These are phyloP conservation scores for Myripristis jacobus DNA, from an alignment of 2,797 vertebrate species.

Conservation along the genomic window DNA sequence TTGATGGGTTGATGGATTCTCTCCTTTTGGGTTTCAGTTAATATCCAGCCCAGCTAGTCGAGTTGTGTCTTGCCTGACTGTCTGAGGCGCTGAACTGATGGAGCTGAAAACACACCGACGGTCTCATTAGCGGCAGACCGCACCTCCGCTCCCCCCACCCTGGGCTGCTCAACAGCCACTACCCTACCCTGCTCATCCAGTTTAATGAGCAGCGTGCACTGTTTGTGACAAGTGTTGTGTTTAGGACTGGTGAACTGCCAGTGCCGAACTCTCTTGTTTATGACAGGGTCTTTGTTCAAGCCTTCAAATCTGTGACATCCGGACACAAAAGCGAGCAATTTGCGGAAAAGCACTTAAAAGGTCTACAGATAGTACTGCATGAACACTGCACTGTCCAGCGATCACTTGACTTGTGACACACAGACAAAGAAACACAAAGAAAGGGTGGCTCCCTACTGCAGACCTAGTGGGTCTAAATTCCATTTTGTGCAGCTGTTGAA, in stretches of 20 bases:
- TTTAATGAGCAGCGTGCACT: slow-evolving; percentile 40
- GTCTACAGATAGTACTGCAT: background rate
- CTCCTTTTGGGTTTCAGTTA: background rate
- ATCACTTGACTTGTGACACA: background rate
- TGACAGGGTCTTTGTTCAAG: slow-evolving; percentile 10
- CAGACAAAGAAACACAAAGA: slow-evolving; percentile 9
- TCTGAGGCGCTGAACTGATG: slow-evolving; percentile 7
- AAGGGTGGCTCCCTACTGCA: background rate
- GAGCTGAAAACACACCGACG: slow-evolving; percentile 7
- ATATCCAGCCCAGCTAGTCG: slow-evolving; percentile 2
- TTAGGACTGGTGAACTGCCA: slow-evolving; percentile 16
- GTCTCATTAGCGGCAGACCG: slow-evolving; percentile 14
- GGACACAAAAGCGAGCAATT: background rate
- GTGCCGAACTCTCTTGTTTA: slow-evolving; percentile 2
- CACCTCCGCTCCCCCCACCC: background rate
- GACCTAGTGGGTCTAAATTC: slow-evolving; percentile 7
- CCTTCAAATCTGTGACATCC: background rate
- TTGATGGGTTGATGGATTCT: too few species aligned
- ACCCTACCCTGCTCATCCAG: slow-evolving; percentile 16
- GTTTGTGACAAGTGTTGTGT: slow-evolving; percentile 28
- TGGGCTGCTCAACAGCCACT: slow-evolving; percentile 12
- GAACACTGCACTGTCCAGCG: background rate
- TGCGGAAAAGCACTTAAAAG: background rate
- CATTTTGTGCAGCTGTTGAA: slow-evolving; percentile 30
- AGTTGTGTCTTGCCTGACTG: slow-evolving; percentile 13